A percentile compares a stretch with the other conserved stretches of the same genome.
These are phyloP conservation scores for Mustela nigripes DNA, from an alignment of 2,113 vertebrate genomes.

Conservation along the genomic window DNA sequence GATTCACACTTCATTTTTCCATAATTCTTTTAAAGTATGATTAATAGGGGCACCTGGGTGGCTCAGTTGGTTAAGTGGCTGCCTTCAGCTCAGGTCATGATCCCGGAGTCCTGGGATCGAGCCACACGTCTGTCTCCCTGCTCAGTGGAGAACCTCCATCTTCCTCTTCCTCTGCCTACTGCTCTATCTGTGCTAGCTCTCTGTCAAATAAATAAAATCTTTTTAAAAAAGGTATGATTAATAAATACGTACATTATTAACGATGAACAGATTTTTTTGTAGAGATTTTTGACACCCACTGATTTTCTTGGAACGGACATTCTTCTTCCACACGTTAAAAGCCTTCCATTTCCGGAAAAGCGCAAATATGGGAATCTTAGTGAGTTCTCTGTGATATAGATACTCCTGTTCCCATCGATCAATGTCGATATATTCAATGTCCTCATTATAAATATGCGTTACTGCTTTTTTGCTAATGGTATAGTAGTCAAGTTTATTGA, in stretches of 20 bases:
- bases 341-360: constrained; percentile 92
- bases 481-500: constrained; percentile 89
- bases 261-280: constrained; percentile 87
- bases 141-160: not conserved
- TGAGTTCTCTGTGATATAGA: constrained; percentile 86
- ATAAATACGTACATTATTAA: constrained; percentile 89
- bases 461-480: constrained; percentile 88
- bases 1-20: not conserved
- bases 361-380: constrained; percentile 90
- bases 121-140: rapidly evolving
- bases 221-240: not conserved
- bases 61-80: not conserved
- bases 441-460: constrained; percentile 78
- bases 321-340: constrained; percentile 90
- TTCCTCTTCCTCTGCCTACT: not conserved
- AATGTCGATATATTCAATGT: constrained; percentile 83
- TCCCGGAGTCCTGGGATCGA: too few relatives aligned
- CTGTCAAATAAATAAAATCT: not conserved
- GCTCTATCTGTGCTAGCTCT: not conserved
- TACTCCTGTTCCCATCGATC: constrained; percentile 91
- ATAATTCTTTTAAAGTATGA: constrained; percentile 52
- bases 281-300: constrained; percentile 84
- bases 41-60: not conserved
- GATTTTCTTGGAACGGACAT: constrained; percentile 89
- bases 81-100: not conserved